Conservation (phyloP, 2,113 vertebrate genomes). For the Colinus virginianus region DNA sequence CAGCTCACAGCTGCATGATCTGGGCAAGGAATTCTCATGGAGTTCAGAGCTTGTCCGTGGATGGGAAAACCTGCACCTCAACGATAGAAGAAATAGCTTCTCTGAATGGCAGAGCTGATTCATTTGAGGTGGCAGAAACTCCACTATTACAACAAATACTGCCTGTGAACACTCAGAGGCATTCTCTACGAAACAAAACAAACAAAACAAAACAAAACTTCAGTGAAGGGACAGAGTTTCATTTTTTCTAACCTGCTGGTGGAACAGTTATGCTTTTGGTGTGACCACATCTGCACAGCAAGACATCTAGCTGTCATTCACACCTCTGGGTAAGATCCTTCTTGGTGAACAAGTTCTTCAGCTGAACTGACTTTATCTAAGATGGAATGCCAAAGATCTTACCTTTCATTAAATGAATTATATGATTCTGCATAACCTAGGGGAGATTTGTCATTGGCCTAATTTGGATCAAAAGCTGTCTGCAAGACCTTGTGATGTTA, state of each 20-base stretch:
- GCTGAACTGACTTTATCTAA: neutral
- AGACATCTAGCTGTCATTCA: neutral
- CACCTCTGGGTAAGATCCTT: neutral
- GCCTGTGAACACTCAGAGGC: neutral
- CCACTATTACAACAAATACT: neutral
- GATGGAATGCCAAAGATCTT: neutral
- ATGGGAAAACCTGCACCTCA: neutral
- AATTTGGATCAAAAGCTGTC: neutral
- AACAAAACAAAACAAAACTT: neutral
- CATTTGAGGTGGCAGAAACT: neutral
- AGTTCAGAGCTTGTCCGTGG: neutral
- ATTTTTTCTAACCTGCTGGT: neutral
- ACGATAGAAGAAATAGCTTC: neutral
- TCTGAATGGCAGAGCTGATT: neutral
- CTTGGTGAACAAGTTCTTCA: constrained; percentile 47
- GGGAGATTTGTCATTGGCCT: neutral
- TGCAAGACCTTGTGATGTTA: neutral
- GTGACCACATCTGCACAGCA: neutral
- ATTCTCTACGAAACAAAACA: neutral
- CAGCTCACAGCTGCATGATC: neutral
- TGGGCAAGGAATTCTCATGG: neutral
- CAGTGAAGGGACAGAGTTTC: neutral
- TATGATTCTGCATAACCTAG: neutral
- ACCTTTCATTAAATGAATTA: constrained; percentile 6
- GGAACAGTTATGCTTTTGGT: neutral